Base-by-base conservation (phyloP, 2,113 vertebrate genomes). In the Rhombomys opimus region DNA sequence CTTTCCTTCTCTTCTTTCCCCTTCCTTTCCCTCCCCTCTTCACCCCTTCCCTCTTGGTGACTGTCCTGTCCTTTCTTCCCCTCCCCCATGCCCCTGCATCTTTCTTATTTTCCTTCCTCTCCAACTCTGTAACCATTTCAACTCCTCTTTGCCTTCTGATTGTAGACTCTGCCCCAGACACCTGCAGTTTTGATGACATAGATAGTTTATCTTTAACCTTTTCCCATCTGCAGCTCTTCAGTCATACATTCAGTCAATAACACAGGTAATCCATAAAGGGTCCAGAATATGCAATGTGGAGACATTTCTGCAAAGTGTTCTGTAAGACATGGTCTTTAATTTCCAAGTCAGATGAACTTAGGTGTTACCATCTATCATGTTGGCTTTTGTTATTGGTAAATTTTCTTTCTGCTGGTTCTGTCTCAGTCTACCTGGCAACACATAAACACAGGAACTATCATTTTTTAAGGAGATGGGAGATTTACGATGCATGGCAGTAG, bases 371-470 rank as follows among this genome's bases (percentile, higher is more conserved):
- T 95, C 75, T 97, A 50, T 70, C 95, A 85, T 77, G 41, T 87
- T 96, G 57, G 76, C 82, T 91, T 95, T 96, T 96, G 84, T 76
- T 91, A 84, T 94, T 87, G 94, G 89, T 88, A 96, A 87, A 88
- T 20, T 81, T 94, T 9, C 20, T 91, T 94, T 97, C 72, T 41
- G 84, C 90, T 94, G 81, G 67, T 77, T 92, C 46, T 78, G 52
- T 54, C 27, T 61, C 38, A 90, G 54, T 78, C 63, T 89, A 23
- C 38, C 41, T 89, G 80, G 86, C 18, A 81, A 52, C 14, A 46
- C 27, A 77, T 17, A n/a, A 22, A 87, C 2, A 14, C 5, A 46
- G 32, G 52, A 30, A 80, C 90, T 76, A 23, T 25, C 46, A 73
- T 20, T 38, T 76, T 96, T 94, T 80, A 85, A 86, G 12, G 25